phyloP scores from a whole-genome alignment of 1,140 invertebrate genomes.

The Druon quercuslanigerum region DNA sequence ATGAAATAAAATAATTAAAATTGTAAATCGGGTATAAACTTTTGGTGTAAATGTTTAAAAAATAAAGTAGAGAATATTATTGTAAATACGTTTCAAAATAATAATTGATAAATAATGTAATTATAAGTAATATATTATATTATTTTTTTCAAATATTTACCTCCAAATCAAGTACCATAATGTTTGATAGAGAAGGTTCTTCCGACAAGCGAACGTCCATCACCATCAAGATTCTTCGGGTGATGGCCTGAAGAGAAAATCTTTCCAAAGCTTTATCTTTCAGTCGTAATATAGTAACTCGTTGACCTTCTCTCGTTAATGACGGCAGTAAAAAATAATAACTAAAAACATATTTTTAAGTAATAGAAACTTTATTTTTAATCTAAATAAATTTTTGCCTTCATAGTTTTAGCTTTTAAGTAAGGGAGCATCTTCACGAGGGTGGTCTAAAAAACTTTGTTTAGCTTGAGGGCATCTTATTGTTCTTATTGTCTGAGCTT shows the following conservation, averaged over 20 bases:
- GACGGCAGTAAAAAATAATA: conserved; percentile 69
- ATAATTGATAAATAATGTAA: neutral
- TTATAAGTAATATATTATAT: neutral
- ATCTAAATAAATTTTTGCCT: too few species aligned
- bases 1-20: conserved; percentile 4
- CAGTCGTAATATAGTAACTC: conserved; percentile 68
- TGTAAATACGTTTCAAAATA: neutral
- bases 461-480: too few species aligned
- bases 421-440: too few species aligned
- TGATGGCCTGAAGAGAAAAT: conserved; percentile 65
- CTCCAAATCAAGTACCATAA: conserved; percentile 71
- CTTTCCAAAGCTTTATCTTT: conserved; percentile 61
- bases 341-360: conserved; percentile 47
- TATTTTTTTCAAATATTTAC: conserved; percentile 49
- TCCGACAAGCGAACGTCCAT: conserved; percentile 68
- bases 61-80: neutral
- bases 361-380: neutral
- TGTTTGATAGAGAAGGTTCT: conserved; percentile 69
- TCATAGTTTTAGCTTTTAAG: too few species aligned
- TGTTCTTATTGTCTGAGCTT: too few species aligned
- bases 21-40: neutral
- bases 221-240: conserved; percentile 70
- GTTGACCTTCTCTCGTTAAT: conserved; percentile 70
- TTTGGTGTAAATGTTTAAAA: neutral
- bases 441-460: too few species aligned